Base-by-base conservation (phyloP, 2,888 invertebrate genomes). In the Drosophila silvestris region DNA sequence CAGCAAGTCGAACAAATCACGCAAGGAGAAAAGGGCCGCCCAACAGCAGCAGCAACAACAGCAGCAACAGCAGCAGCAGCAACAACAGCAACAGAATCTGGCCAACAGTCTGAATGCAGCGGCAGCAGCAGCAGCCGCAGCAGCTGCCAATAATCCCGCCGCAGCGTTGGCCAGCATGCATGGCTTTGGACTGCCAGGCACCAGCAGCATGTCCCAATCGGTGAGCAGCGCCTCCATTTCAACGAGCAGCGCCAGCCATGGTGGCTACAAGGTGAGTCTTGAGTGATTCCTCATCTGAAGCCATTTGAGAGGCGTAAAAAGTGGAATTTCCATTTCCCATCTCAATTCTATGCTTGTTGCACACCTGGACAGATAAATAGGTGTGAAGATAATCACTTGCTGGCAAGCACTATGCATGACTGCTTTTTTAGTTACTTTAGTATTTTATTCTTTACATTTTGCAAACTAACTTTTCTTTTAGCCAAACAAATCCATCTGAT, bases 11-110 rank as follows among this genome's bases (percentile, higher is more conserved):
- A 92, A 91, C 77, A 93, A 93, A 73, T 91, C 91, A 39, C 93
- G 93, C 22, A 93, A 93, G 67, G 93, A 93, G 74, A 92, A 93
- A 65, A 92, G 93, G 5, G 92, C 92, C 33, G 92, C 92, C 56
- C 91, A 91, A 65, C 92, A 91, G 53, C 89, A 89, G 54, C 85
- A 91, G 28, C 90, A 90, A 60, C 91, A 91, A 47, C 92, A 91
- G 50, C 91, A 91, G 50, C 91, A 92, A 54, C 92, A 92, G 64
- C 90, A 90, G 59, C 86, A 90, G 35, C 90, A 89, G 47, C 91
- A 91, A 28, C 91, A 91, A 50, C 91, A 91, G 58, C 91, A 91
- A 65, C 92, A 93, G 69, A 93, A 91, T 72, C 79, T 93, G 78
- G 91, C 92, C 52, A 93, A 91, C 37, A 93, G 91, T 66, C 70